Evolutionary conservation across 2,888 invertebrate genomes (phyloP), one percentile per base, ranked within the genome.

Genomic region (Silvanus unidentatus): DNA sequence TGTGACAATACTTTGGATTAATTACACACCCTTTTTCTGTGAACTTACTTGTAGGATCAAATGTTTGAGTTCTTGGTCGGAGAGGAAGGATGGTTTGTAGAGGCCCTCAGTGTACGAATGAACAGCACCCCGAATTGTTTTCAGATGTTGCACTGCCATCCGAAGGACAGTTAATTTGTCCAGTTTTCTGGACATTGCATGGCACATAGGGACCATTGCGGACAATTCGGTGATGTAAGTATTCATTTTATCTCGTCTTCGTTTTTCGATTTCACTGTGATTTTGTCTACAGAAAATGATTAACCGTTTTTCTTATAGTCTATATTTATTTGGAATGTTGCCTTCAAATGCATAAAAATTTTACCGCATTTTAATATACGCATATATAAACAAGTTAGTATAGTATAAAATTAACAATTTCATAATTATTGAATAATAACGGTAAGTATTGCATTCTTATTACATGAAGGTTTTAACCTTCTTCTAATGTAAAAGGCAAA

Each of bases 231-330:
- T 82, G 58, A 96, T 95, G 72, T 93, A 94, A 0, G 88, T 89
- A 74, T 96, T 96, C 94, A 96, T 96, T 73, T 95, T 96, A 70
- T 96, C 94, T 22, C 96, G 79, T 1, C 96, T 78, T 0, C 95
- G 77, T 69, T 96, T 96, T 73, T 96, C 95, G 49, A 96, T 95
- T 74, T 95, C 94, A 70, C 94, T 94, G 74, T 96, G 96, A 72
- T 94, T 95, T 72, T 94, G 94, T 62, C 93, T 93, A 70, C 8
- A 42, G n/a, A n/a, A n/a, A n/a, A 14, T 29, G 5, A n/a, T n/a
- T n/a, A n/a, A n/a, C n/a, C n/a, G 16, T 22, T 39, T 49, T 47
- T 37, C 41, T 46, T 44, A 40, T 45, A 35, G 35, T 40, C 46
- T 28, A 28, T 8, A 8, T 28, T 28, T 28, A 22, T 22, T 22